Evolutionary conservation across 2,888 invertebrate species (phyloP), one percentile per base, ranked within the genome.

Genomic region (Andrena trimmerana): DNA sequence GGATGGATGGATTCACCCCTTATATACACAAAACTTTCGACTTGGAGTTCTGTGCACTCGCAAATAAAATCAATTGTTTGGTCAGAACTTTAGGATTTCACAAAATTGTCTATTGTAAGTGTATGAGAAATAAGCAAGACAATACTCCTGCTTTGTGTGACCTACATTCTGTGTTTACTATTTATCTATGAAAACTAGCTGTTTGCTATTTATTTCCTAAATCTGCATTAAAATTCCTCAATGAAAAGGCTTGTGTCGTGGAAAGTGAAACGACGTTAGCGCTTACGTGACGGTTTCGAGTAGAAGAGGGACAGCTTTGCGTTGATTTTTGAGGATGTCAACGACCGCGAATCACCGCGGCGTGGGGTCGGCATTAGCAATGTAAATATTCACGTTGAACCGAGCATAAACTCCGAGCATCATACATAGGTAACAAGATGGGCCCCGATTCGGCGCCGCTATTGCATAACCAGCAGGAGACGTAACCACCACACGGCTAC

Each of bases 341-440:
- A 78, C 63, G 83, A 65, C 67, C 73, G 78, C 48, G 59, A 69
- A 72, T 69, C 75, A 70, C 63, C 69, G 68, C 66, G 60, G 66
- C 54, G 71, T 77, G 74, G 74, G 78, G 81, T 78, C 80, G 78
- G 68, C 81, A 86, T 86, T 84, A 86, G 84, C 86, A 86, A 86
- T 86, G 86, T 79, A 86, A 86, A 86, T 86, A 68, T 74, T 62
- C 77, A 75, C 80, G 70, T 82, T 31, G 71, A 68, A 63, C 75
- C 74, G 50, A 71, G 74, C 79, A 72, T 71, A 78, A 83, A 73
- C 81, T 76, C 65, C 78, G 76, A 10, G 57, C 57, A 24, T 57
- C 83, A 71, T 68, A 81, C 71, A 71, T 74, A 73, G 67, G 66
- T 78, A 81, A 83, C 80, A 78, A 86, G 86, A 77, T 69, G 68